These are phyloP conservation scores for Microctonus hyperodae DNA, from an alignment of 2,888 invertebrate genomes.

Conservation along the genomic window DNA sequence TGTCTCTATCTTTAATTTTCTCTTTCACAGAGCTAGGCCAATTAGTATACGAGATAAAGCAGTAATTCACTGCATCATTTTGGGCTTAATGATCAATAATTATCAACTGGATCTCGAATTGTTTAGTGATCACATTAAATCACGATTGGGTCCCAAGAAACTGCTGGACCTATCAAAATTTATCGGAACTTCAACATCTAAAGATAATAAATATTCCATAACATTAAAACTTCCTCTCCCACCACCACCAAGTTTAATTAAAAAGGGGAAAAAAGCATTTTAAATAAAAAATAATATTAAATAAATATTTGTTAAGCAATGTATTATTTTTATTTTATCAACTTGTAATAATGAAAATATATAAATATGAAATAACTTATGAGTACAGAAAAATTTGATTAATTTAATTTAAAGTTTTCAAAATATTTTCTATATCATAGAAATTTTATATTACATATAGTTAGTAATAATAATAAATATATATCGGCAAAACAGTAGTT, in stretches of 20 bases:
- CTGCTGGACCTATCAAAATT: constrained; percentile 50
- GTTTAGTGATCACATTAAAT: constrained; percentile 44
- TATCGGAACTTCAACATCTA: constrained; percentile 47
- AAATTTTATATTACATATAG: too few species aligned
- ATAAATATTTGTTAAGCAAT: background rate
- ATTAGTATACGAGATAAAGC: constrained; percentile 54
- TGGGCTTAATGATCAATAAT: constrained; percentile 50
- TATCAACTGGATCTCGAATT: constrained; percentile 52
- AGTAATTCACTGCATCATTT: constrained; percentile 53
- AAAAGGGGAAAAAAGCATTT: constrained; percentile 37
- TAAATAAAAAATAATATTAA: background rate
- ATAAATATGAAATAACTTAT: too few species aligned
- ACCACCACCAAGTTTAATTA: constrained; percentile 32
- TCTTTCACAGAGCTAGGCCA: constrained; percentile 51
- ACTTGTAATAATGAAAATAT: background rate
- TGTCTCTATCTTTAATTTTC: constrained; percentile 13
- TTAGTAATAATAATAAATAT: too few species aligned
- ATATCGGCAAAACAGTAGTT: too few species aligned
- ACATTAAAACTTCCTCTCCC: constrained; percentile 55
- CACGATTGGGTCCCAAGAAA: constrained; percentile 50
- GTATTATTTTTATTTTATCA: background rate
- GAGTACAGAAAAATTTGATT: too few species aligned
- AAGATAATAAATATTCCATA: constrained; percentile 49
- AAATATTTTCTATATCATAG: too few species aligned
- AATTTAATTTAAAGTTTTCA: too few species aligned